These are phyloP conservation scores for Cranoglanis bouderius DNA, from an alignment of 2,113 vertebrate genomes.

Conservation along the genomic window DNA sequence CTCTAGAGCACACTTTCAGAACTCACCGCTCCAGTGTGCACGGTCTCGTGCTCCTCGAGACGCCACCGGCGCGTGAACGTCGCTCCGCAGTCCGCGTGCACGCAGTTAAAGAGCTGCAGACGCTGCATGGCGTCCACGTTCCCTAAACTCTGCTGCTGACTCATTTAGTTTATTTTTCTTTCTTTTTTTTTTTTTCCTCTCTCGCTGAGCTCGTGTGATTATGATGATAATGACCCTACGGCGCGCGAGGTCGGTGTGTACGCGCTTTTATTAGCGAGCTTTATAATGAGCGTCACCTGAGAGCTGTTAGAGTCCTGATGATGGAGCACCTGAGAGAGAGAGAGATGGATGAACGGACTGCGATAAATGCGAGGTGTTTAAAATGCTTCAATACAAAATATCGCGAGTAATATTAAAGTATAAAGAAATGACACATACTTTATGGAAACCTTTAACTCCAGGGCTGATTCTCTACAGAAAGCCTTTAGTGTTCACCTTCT, in stretches of 20 bases:
- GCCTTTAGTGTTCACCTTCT: no score
- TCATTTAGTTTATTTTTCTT: neutral
- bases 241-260: neutral
- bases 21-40: conserved; percentile 71
- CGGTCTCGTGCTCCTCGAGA: conserved; percentile 68
- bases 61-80: conserved; percentile 66
- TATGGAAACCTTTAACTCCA: no score
- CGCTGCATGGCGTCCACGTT: neutral
- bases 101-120: conserved; percentile 62
- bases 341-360: neutral
- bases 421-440: no score
- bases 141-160: neutral
- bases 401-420: no score
- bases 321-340: neutral
- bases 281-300: neutral
- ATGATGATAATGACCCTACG: neutral
- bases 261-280: neutral
- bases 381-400: neutral
- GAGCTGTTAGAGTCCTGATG: neutral
- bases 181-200: no score
- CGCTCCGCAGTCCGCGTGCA: conserved; percentile 62
- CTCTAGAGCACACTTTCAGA: fast-evolving
- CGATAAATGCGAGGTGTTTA: neutral
- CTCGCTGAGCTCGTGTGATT: neutral
- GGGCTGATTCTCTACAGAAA: no score